phyloP scores from a whole-genome alignment of 2,888 invertebrate genomes.

The Ferdinandea cuprea region DNA sequence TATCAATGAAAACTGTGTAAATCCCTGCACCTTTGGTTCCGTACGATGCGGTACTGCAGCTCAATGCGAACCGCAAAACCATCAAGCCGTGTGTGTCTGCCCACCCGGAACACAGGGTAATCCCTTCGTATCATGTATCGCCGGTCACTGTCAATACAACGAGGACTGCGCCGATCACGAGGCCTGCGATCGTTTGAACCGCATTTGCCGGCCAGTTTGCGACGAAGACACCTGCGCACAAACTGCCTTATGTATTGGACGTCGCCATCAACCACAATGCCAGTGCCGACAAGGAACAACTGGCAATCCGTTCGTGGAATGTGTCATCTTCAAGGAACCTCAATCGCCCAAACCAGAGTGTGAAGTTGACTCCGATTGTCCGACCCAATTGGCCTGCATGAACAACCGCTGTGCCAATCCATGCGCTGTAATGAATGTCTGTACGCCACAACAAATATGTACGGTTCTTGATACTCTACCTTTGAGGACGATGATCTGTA shows the following conservation, averaged over 20 bases:
- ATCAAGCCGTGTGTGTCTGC: constrained; percentile 91
- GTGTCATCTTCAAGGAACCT: constrained; percentile 84
- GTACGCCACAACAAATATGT: constrained; percentile 91
- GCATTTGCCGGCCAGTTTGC: constrained; percentile 92
- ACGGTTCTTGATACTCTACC: constrained; percentile 91
- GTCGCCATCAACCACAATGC: constrained; percentile 91
- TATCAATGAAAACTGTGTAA: constrained; percentile 90
- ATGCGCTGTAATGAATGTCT: constrained; percentile 88
- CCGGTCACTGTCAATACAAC: constrained; percentile 93
- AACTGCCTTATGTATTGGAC: constrained; percentile 89
- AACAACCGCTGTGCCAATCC: constrained; percentile 90
- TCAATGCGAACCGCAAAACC: constrained; percentile 89
- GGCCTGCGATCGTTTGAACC: constrained; percentile 92
- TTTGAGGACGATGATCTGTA: constrained; percentile 92
- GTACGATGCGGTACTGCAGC: constrained; percentile 91
- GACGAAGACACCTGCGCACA: constrained; percentile 91
- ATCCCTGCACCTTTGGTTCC: constrained; percentile 88
- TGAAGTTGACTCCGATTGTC: constrained; percentile 90
- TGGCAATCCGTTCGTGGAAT: constrained; percentile 91
- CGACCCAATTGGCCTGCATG: constrained; percentile 89
- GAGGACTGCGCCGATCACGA: constrained; percentile 94
- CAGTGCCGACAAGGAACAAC: constrained; percentile 89
- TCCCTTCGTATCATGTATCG: constrained; percentile 91
- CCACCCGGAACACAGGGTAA: constrained; percentile 94
- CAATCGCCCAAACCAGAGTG: constrained; percentile 86